These are phyloP conservation scores for Cichladusa arquata DNA, from an alignment of 2,113 vertebrate species.

Conservation along the genomic window DNA sequence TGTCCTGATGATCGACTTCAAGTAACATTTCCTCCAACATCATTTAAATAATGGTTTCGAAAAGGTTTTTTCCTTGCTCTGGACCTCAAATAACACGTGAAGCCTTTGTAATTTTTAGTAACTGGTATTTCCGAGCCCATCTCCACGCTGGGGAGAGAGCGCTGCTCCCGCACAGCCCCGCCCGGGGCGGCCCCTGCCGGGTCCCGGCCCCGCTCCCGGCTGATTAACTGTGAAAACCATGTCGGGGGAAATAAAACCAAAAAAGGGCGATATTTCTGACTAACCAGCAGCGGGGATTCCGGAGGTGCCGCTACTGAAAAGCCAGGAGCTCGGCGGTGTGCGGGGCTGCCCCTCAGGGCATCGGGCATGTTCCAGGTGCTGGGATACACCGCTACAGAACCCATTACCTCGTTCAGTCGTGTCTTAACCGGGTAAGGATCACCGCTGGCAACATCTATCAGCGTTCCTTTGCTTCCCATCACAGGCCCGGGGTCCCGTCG, in stretches of 20 bases:
- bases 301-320: rapidly evolving
- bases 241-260: no score
- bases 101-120: neutral
- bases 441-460: no score
- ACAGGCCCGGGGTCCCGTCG: no score
- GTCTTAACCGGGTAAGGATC: rapidly evolving
- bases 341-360: neutral
- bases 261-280: no score
- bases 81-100: rapidly evolving
- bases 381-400: rapidly evolving
- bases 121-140: rapidly evolving
- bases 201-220: neutral
- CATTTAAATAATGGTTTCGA: neutral
- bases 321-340: neutral
- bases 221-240: no score
- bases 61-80: neutral
- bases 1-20: neutral
- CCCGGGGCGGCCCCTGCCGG: no score
- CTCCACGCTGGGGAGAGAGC: rapidly evolving
- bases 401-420: rapidly evolving
- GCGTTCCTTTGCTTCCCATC: no score
- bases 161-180: neutral
- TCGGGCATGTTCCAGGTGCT: rapidly evolving
- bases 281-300: rapidly evolving
- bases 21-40: neutral